Conservation (phyloP, 2,113 vertebrate genomes). For the Etheostoma spectabile region DNA sequence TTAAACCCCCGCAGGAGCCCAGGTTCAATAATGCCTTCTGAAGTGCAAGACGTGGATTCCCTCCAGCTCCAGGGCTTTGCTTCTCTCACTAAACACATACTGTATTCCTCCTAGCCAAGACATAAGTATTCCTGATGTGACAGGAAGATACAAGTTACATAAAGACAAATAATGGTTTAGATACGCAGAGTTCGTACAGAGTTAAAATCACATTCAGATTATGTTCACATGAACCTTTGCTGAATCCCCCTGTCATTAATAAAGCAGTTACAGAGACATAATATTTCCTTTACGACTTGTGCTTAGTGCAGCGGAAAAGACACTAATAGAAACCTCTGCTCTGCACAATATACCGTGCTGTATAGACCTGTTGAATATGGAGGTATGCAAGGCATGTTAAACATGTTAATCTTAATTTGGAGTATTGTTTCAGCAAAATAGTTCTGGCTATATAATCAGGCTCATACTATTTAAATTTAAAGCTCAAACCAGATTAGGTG, state of each 20-base stretch:
- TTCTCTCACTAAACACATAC: background rate
- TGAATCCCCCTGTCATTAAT: conserved; percentile 32
- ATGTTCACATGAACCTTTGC: background rate
- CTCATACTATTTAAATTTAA: background rate
- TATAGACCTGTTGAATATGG: conserved; percentile 25
- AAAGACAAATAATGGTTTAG: background rate
- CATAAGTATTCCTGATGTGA: background rate
- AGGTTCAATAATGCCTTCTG: background rate
- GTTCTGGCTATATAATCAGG: conserved; percentile 26
- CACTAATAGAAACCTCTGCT: conserved; percentile 21
- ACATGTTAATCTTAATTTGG: conserved; percentile 2
- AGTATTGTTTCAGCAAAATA: conserved; percentile 14
- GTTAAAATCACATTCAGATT: conserved; percentile 2
- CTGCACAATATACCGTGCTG: background rate
- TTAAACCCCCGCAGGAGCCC: background rate
- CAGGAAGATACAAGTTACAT: background rate
- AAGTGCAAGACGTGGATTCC: background rate
- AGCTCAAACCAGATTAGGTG: conserved; percentile 3
- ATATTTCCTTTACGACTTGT: conserved; percentile 37
- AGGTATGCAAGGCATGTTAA: background rate
- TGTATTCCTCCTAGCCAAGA: background rate
- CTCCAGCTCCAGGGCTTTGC: background rate
- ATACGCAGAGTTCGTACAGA: background rate
- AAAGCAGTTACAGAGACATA: conserved; percentile 36
- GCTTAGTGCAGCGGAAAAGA: conserved; percentile 36